Evolutionary conservation across 1,140 invertebrate species (phyloP), one percentile per base, ranked within the genome.

Genomic region (Nautilus pompilius): DNA sequence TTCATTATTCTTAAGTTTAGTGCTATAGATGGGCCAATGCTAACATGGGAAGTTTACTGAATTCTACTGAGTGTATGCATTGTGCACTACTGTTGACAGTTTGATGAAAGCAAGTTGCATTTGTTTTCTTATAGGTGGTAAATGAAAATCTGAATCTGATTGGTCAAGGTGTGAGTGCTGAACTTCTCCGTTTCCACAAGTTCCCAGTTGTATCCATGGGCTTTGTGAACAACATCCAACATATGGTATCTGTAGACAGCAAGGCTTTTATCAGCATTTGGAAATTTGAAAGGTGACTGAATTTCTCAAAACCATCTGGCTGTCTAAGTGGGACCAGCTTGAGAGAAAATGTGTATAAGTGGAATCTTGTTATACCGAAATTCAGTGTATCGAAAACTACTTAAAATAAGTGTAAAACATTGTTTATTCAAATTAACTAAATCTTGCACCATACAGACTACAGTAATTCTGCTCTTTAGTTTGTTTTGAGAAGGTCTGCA

Each of bases 191-290:
- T 20, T 65, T 69, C 29, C 75, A 77, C 54, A 65, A 65, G 49
- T 34, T 60, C 17, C 65, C 65, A 24, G 34, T 75, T 17, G 67
- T 72, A 3, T 54, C 58, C 58, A 34, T 75, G 3, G 67, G 73
- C 26, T 75, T 66, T 58, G 48, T 71, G 2, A 64, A 73, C 46
- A 72, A 72, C 36, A 63, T 73, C 15, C 68, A 68, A 15, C 60
- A 68, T 10, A 63, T 77, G 54, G 60, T 75, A 10, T 72, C 68
- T 13, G 70, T 77, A 2, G 75, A 77, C 60, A 46, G 61, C 8
- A 48, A 67, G 13, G 75, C 71, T 3, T 74, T 60, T 49, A 73
- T 77, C 55, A 67, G 64, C 48, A 60, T 72, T 15, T 77, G 75
- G 75, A 73, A 65, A 58, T 73, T 72, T 60, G 60, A 67, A 26